A percentile compares a stretch with the other conserved stretches of the same genome.
Conservation (phyloP, 2,797 vertebrate genomes). For the Ispidina picta region DNA sequence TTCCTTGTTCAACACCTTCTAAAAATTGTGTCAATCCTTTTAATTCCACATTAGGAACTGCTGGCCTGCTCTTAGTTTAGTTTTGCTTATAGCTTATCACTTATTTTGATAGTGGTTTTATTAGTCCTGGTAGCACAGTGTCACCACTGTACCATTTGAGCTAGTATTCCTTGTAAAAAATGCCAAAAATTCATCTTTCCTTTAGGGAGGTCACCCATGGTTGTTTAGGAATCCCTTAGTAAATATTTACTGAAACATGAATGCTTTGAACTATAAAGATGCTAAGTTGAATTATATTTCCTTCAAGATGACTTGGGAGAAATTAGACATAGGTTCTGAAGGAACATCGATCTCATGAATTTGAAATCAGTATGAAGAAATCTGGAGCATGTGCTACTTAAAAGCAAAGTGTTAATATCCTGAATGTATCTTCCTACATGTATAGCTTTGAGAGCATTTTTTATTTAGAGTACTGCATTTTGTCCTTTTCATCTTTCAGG, state of each 20-base stretch:
- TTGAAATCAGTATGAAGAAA: not conserved
- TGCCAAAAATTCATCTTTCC: not conserved
- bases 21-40: not conserved
- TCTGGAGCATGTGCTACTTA: not conserved
- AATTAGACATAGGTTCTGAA: not conserved
- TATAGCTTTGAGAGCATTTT: not conserved
- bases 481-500: constrained; percentile 75
- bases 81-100: not conserved
- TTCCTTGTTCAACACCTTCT: not conserved
- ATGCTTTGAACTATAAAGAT: not conserved
- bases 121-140: not conserved
- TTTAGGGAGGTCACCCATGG: not conserved
- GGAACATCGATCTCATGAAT: not conserved
- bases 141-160: not conserved
- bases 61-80: not conserved
- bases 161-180: not conserved
- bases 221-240: not conserved
- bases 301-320: not conserved
- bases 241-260: not conserved
- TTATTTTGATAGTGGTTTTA: not conserved
- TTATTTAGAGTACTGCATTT: not conserved
- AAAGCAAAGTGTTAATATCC: not conserved
- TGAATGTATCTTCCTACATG: not conserved
- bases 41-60: not conserved
- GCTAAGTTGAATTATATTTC: not conserved